Percentiles rank a stretch among this genome's conserved stretches.
Conservation (phyloP, 2,797 vertebrate species). For the Leptatherina wallacei region DNA sequence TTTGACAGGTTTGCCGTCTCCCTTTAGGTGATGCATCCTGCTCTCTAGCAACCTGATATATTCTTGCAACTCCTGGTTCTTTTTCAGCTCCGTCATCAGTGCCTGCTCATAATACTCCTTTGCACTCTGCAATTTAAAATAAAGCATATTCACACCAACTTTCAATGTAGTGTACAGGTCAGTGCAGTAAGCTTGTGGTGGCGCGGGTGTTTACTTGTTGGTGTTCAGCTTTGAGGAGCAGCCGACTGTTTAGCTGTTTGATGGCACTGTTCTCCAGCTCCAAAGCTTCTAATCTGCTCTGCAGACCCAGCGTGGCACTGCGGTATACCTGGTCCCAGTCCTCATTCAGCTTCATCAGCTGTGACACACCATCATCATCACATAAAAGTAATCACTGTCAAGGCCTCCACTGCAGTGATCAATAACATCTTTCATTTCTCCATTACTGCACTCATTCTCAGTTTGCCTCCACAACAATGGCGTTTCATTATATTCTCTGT, state of each 20-base stretch:
- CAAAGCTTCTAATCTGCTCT: conserved; percentile 76
- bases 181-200: not conserved
- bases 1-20: conserved; percentile 55
- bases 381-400: conserved; percentile 6
- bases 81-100: conserved; percentile 85
- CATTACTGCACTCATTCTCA: not conserved
- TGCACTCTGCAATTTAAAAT: conserved; percentile 62
- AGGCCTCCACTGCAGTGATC: conserved; percentile 7
- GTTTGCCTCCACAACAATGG: conserved; percentile 8
- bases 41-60: conserved; percentile 79
- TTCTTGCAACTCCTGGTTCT: conserved; percentile 84
- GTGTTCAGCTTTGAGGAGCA: conserved; percentile 84
- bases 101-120: conserved; percentile 84
- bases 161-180: not conserved
- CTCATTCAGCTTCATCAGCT: conserved; percentile 88
- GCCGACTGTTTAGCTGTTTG: conserved; percentile 80
- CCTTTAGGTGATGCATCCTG: conserved; percentile 64
- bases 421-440: conserved; percentile 12
- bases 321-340: conserved; percentile 88
- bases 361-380: conserved; percentile 47
- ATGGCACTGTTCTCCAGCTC: conserved; percentile 78
- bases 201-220: conserved; percentile 78
- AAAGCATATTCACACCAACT: conserved; percentile 6
- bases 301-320: conserved; percentile 76
- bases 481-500: not conserved